These are phyloP conservation scores for Turritopsis dohrnii DNA, from an alignment of 30 jellyfish, hydroid and myxozoan genomes.

Conservation along the genomic window DNA sequence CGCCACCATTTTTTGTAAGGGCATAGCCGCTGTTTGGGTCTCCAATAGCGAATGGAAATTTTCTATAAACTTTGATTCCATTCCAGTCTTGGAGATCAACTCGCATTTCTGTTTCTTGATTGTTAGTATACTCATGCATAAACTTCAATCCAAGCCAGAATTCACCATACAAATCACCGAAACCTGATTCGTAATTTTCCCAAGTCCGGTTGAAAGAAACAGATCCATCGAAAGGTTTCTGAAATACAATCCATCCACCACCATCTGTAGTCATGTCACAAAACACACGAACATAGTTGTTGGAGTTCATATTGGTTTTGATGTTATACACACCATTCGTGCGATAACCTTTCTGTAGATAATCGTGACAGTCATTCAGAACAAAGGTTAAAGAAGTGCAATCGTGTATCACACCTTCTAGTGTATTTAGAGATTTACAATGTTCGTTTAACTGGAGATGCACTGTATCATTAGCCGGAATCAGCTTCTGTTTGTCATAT, in stretches of 20 bases:
- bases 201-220: not conserved
- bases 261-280: not conserved
- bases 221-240: not conserved
- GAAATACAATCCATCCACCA: not conserved
- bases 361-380: not conserved
- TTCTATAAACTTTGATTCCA: not conserved
- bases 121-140: not conserved
- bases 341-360: not conserved
- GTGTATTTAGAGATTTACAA: not conserved
- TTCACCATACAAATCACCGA: not conserved
- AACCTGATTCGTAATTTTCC: not conserved
- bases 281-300: not conserved
- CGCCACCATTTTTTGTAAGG: not conserved
- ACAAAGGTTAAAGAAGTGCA: not conserved
- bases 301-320: not conserved
- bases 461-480: not conserved
- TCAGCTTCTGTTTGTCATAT: not conserved
- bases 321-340: not conserved
- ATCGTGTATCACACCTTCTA: not conserved
- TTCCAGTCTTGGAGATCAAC: not conserved
- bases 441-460: not conserved
- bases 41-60: not conserved
- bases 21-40: not conserved
- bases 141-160: not conserved
- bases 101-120: not conserved